These are phyloP conservation scores for Entomobrya multifasciata DNA, from an alignment of 2,888 invertebrate species.

Conservation along the genomic window DNA sequence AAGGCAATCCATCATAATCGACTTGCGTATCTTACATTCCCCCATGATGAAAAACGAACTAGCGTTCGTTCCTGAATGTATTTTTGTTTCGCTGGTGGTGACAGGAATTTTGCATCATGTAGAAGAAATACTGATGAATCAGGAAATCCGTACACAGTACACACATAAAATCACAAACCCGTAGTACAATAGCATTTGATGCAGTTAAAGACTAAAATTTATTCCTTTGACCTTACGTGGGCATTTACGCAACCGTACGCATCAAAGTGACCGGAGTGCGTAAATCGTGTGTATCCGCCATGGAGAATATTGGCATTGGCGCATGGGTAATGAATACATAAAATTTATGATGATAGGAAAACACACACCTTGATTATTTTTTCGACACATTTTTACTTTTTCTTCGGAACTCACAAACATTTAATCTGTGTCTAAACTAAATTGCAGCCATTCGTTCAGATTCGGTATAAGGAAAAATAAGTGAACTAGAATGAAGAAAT, in stretches of 20 bases:
- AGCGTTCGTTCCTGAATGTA: not conserved
- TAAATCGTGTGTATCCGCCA: not conserved
- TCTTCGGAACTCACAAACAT: not conserved
- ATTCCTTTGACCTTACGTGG: conserved; percentile 7
- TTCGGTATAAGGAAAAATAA: not conserved
- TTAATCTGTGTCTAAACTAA: conserved; percentile 20
- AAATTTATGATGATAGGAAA: conserved; percentile 33
- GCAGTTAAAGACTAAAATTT: not conserved
- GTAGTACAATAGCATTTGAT: no score
- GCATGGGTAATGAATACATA: not conserved
- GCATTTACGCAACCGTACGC: not conserved
- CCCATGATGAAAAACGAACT: not conserved
- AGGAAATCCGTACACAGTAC: not conserved
- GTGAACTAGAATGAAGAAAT: conserved; percentile 29
- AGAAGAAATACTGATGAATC: not conserved
- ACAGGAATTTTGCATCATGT: no score
- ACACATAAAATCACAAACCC: no score
- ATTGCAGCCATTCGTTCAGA: no score
- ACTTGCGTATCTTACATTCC: not conserved
- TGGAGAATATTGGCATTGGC: not conserved
- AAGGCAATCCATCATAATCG: conserved; percentile 34
- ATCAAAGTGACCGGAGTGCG: not conserved
- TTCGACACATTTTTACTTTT: conserved; percentile 16
- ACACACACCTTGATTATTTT: conserved; percentile 51
- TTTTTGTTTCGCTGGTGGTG: not conserved